Base-by-base conservation (phyloP, 2,113 vertebrate genomes). In the Labeo rohita region DNA sequence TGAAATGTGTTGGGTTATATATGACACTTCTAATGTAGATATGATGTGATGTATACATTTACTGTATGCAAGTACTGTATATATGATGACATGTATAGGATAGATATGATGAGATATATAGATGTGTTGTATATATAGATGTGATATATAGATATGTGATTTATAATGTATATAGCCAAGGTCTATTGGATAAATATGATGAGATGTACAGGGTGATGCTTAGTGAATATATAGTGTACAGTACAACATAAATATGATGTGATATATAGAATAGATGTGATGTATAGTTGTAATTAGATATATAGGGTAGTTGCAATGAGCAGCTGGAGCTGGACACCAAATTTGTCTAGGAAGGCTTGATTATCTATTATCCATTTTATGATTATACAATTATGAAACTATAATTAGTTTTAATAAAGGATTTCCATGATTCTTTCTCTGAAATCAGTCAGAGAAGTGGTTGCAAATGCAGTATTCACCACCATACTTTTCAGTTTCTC, bases 341-440 rank as follows among this genome's bases (percentile, higher is more conserved):
- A 59, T 59, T 39, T 39, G 50, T 80, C 39, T 47, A 23, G 11
- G 11, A 23, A 28, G 8, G 11, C 56, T 28, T 81, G 21, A 49
- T 23, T 34, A 68, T 82, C 43, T 68, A 82, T 68, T 50, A 65
- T 49, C n/a, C 63, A 36, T 49, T 68, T 61, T 6, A 68, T 52
- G 23, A 50, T 68, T 2, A 52, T 66, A 1, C 50, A 82, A 82
- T 82, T 82, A 82, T 28, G 8, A 81, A 81, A 49, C 15, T 49
- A 66, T 34, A 66, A 50, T 68, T 68, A 82, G 15, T 18, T n/a
- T 68, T 49, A 82, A 68, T 82, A 36, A 82, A 82, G n/a, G 43
- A 50, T 65, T 63, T 3, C 61, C 23, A 0, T 15, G 43, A 66
- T 66, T 81, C 43, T 66, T 82, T 81, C 45, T 47, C 21, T 66